Percentiles rank a stretch among this genome's conserved stretches.
phyloP scores from a whole-genome alignment of 2,797 vertebrate species.

The Erpetoichthys calabaricus region DNA sequence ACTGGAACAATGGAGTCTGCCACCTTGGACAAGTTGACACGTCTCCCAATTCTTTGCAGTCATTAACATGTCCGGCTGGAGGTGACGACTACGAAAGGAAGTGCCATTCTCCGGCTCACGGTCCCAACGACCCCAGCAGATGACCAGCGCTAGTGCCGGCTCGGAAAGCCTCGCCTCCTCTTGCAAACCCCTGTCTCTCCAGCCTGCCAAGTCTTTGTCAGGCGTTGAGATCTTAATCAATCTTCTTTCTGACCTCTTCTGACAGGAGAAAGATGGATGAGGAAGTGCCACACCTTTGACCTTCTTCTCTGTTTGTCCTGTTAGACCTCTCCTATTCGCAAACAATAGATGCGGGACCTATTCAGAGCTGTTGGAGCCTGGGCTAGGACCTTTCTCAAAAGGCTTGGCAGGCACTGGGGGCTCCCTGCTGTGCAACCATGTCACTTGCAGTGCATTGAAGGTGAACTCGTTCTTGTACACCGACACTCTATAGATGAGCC shows the following conservation, averaged over 20 bases:
- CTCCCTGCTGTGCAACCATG: slow-evolving; percentile 7
- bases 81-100: slow-evolving; percentile 26
- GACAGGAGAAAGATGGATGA: slow-evolving; percentile 78
- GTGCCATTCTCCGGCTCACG: slow-evolving; percentile 25
- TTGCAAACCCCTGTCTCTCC: slow-evolving; percentile 30
- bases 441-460: slow-evolving; percentile 17
- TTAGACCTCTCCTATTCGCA: slow-evolving; percentile 39
- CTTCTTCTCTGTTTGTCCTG: slow-evolving; percentile 55
- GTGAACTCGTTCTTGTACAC: slow-evolving; percentile 8
- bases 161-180: slow-evolving; percentile 24
- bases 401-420: slow-evolving; percentile 15
- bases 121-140: slow-evolving; percentile 29
- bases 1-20: slow-evolving; percentile 22
- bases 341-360: slow-evolving; percentile 61
- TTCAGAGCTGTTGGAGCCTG: slow-evolving; percentile 52
- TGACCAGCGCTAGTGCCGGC: slow-evolving; percentile 34
- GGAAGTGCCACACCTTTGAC: slow-evolving; percentile 64
- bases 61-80: slow-evolving; percentile 19
- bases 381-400: slow-evolving; percentile 25
- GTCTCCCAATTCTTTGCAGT: slow-evolving; percentile 9
- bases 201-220: slow-evolving; percentile 68
- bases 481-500: slow-evolving; percentile 12
- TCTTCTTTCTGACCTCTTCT: slow-evolving; percentile 63
- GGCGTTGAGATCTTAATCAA: slow-evolving; percentile 89
- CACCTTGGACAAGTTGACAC: slow-evolving; percentile 21